Conservation (phyloP, 2,113 vertebrate species). For the Stegostoma tigrinum region DNA sequence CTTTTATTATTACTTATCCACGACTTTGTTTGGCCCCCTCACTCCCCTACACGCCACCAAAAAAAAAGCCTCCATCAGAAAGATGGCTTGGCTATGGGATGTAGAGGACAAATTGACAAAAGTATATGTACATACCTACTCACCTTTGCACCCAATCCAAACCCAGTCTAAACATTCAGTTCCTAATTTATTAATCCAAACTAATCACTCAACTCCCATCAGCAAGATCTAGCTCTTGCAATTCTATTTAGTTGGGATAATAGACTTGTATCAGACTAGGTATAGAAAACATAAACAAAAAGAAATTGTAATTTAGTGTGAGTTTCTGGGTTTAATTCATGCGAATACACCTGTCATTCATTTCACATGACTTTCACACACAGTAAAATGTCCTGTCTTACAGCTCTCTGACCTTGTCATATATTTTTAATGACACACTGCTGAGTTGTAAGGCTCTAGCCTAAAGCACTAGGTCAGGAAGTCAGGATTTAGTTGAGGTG, state of each 20-base stretch:
- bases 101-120: neutral
- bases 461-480: conserved; percentile 12
- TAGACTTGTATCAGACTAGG: neutral
- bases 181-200: neutral
- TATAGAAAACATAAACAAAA: neutral
- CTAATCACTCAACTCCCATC: neutral
- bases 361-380: conserved; percentile 26
- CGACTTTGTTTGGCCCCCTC: neutral
- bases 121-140: neutral
- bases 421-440: conserved; percentile 23
- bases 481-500: neutral
- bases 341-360: conserved; percentile 23
- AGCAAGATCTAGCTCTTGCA: neutral
- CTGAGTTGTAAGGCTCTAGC: conserved; percentile 21
- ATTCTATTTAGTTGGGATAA: neutral
- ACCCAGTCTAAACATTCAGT: neutral
- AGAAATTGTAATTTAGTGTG: neutral
- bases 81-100: neutral
- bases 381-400: conserved; percentile 20
- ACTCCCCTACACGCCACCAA: no score
- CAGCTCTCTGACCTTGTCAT: conserved; percentile 19
- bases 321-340: neutral
- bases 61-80: neutral
- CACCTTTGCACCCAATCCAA: neutral
- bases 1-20: no score